Conservation (phyloP, 2,888 invertebrate species). For the Notodonta dromedarius region DNA sequence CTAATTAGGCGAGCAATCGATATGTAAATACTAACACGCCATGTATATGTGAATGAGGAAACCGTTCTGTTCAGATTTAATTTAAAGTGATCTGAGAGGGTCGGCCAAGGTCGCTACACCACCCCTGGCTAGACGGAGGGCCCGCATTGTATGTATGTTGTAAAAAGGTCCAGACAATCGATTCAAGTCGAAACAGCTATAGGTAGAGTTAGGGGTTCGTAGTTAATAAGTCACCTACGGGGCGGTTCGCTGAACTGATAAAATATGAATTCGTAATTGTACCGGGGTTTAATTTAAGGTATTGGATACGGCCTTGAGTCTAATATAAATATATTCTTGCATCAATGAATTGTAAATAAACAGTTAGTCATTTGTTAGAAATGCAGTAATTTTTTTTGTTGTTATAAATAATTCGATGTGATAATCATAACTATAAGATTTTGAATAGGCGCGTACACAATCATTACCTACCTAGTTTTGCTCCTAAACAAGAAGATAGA, state of each 20-base stretch:
- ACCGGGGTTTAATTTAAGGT: background rate
- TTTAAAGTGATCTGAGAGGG: slow-evolving; percentile 38
- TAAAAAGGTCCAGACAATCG: slow-evolving; percentile 49
- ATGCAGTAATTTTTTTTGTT: background rate
- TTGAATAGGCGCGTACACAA: too few relatives aligned
- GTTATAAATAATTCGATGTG: too few relatives aligned
- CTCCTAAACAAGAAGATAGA: too few relatives aligned
- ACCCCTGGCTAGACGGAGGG: slow-evolving; percentile 74
- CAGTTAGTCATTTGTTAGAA: background rate
- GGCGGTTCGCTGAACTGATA: slow-evolving; percentile 21
- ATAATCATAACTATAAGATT: too few relatives aligned
- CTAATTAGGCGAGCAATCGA: slow-evolving; percentile 29
- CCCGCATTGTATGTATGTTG: slow-evolving; percentile 42
- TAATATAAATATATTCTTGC: background rate
- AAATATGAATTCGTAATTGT: slow-evolving; percentile 23
- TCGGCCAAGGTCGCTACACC: slow-evolving; percentile 63
- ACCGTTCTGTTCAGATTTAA: slow-evolving; percentile 9
- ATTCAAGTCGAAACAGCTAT: slow-evolving; percentile 25
- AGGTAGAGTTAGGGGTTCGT: background rate
- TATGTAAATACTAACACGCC: slow-evolving; percentile 39
- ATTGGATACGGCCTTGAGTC: background rate
- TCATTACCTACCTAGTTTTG: too few relatives aligned
- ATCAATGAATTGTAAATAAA: slow-evolving; percentile 3
- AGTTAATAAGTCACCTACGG: slow-evolving; percentile 2
- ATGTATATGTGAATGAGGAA: slow-evolving; percentile 20